These are phyloP conservation scores for Eulithis prunata DNA, from an alignment of 2,888 invertebrate genomes.

Conservation along the genomic window DNA sequence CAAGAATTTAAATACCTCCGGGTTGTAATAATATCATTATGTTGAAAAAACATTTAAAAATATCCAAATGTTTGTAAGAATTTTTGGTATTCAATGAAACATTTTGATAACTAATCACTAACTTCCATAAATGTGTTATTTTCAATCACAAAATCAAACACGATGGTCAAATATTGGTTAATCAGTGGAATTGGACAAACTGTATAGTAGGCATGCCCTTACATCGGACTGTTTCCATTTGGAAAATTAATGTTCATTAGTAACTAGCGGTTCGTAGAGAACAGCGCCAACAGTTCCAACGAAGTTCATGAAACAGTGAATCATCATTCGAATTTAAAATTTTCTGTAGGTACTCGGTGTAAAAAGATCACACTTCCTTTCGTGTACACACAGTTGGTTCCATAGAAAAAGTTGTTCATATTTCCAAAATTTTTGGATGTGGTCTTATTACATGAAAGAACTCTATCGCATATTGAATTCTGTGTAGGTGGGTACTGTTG, in stretches of 20 bases:
- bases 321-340: background rate
- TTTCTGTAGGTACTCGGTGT: background rate
- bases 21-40: too few species aligned
- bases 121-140: conserved; percentile 26
- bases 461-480: too few species aligned
- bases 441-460: too few species aligned
- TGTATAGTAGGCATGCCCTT: conserved; percentile 41
- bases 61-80: too few species aligned
- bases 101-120: conserved; percentile 12
- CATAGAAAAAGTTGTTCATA: too few species aligned
- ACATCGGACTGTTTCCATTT: conserved; percentile 55
- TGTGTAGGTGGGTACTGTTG: too few species aligned
- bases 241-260: conserved; percentile 59
- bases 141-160: conserved; percentile 40
- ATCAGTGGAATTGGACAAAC: conserved; percentile 50
- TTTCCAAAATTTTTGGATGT: too few species aligned
- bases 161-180: conserved; percentile 51
- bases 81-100: background rate
- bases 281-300: background rate
- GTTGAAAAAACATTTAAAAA: too few species aligned
- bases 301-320: background rate
- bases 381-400: too few species aligned
- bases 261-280: conserved; percentile 23
- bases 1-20: too few species aligned
- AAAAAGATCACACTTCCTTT: too few species aligned